Conservation (phyloP, 2,113 vertebrate species). For the Rhea pennata region DNA sequence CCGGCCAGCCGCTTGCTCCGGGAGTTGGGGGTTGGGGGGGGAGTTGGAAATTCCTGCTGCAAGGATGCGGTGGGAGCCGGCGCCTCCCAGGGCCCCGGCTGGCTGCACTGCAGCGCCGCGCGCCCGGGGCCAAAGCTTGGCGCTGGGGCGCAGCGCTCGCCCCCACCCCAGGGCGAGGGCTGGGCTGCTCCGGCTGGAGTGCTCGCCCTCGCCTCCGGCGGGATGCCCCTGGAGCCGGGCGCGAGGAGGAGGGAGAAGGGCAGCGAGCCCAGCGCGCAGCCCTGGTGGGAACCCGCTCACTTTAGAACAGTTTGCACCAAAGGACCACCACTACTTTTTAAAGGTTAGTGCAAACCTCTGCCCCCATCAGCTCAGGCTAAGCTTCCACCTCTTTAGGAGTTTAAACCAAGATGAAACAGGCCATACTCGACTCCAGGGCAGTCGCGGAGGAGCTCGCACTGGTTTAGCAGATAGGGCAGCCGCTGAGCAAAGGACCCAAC, state of each 20-base stretch:
- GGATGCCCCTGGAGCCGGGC: neutral
- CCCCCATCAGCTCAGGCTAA: neutral
- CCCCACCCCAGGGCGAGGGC: neutral
- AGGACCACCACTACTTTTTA: neutral
- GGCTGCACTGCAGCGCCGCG: neutral
- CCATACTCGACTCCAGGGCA: too few relatives aligned
- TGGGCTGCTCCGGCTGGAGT: neutral
- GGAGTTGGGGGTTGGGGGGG: neutral
- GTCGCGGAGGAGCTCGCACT: too few relatives aligned
- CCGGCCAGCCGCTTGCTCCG: neutral
- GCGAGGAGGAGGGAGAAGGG: accelerated
- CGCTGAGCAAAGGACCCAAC: accelerated
- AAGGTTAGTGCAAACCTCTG: neutral
- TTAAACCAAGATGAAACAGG: neutral
- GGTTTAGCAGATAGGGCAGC: accelerated
- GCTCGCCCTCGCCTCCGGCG: neutral
- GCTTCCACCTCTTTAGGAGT: neutral
- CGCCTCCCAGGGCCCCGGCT: neutral
- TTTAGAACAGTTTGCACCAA: neutral
- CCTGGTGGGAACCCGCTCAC: neutral
- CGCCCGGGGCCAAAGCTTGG: neutral
- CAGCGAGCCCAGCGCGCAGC: too few relatives aligned
- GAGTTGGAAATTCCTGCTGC: neutral
- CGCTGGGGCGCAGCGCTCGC: neutral
- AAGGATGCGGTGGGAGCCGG: neutral